phyloP scores from a whole-genome alignment of 2,888 invertebrate genomes.

The Nomada flava region DNA sequence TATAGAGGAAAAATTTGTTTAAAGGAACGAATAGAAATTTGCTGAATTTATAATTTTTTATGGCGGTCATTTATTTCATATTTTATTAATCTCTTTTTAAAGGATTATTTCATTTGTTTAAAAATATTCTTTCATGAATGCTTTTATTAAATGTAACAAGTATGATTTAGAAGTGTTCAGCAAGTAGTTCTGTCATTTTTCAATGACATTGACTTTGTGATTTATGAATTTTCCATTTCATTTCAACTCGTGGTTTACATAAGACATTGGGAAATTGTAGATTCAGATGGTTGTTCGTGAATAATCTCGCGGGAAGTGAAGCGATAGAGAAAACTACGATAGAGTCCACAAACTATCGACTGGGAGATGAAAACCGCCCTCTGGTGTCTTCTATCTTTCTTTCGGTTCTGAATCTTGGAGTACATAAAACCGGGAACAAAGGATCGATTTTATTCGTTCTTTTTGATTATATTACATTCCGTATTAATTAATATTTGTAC shows the following conservation, averaged over 20 bases:
- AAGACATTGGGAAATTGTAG: neutral
- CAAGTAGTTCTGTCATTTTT: too few relatives aligned
- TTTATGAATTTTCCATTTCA: constrained; percentile 13
- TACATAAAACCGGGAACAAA: neutral
- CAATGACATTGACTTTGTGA: neutral
- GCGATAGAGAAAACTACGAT: constrained; percentile 2
- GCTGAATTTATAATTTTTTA: too few relatives aligned
- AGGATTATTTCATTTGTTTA: too few relatives aligned
- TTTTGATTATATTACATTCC: neutral
- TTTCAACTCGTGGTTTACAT: neutral
- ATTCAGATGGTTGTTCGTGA: constrained; percentile 43
- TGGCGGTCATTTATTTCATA: too few relatives aligned
- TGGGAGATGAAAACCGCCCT: constrained; percentile 1
- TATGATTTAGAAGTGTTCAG: too few relatives aligned
- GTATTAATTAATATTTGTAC: neutral
- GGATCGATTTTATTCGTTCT: neutral
- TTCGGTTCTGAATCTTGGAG: neutral
- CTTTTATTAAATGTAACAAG: too few relatives aligned
- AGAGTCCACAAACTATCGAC: neutral
- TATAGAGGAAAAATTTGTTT: too few relatives aligned
- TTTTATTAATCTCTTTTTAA: too few relatives aligned
- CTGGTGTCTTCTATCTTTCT: neutral
- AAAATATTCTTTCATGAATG: too few relatives aligned
- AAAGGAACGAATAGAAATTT: too few relatives aligned
- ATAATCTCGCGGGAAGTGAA: constrained; percentile 15